phyloP scores from a whole-genome alignment of 2,888 invertebrate genomes.

The Xylota segnis region DNA sequence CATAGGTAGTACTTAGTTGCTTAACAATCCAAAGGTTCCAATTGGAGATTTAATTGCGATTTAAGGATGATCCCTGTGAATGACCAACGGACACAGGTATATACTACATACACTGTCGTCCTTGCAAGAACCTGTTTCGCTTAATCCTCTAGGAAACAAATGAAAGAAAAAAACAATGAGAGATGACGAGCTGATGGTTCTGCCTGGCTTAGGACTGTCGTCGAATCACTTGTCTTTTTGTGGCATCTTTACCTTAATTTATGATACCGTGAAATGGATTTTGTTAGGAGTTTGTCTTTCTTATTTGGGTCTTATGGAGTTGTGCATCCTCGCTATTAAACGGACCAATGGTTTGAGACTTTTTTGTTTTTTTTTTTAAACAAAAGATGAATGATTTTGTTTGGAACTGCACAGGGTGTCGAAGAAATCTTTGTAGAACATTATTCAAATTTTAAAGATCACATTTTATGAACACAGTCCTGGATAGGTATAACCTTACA shows the following conservation, averaged over 20 bases:
- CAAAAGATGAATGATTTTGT: constrained; percentile 1
- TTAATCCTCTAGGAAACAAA: constrained; percentile 60
- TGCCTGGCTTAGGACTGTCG: constrained; percentile 34
- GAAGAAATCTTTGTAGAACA: not conserved
- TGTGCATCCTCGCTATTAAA: constrained; percentile 17
- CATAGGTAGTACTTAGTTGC: not conserved
- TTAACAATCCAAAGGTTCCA: constrained; percentile 49
- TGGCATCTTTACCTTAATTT: constrained; percentile 54
- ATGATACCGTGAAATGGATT: constrained; percentile 64
- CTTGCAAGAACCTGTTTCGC: constrained; percentile 55
- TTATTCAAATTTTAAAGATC: not conserved
- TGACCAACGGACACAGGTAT: constrained; percentile 14
- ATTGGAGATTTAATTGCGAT: constrained; percentile 55
- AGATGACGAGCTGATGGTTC: constrained; percentile 37
- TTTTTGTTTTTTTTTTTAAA: not conserved
- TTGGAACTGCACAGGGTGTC: constrained; percentile 10
- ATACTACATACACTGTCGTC: constrained; percentile 14
- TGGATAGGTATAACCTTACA: too few relatives aligned
- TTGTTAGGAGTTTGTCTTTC: constrained; percentile 25
- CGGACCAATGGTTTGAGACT: constrained; percentile 32
- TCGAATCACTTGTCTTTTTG: constrained; percentile 59
- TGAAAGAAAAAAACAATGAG: constrained; percentile 38
- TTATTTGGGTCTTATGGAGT: constrained; percentile 12
- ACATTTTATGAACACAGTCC: too few relatives aligned
- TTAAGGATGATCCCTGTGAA: constrained; percentile 49